Conservation (phyloP, 2,888 invertebrate genomes). For the Hecatera dysodea region DNA sequence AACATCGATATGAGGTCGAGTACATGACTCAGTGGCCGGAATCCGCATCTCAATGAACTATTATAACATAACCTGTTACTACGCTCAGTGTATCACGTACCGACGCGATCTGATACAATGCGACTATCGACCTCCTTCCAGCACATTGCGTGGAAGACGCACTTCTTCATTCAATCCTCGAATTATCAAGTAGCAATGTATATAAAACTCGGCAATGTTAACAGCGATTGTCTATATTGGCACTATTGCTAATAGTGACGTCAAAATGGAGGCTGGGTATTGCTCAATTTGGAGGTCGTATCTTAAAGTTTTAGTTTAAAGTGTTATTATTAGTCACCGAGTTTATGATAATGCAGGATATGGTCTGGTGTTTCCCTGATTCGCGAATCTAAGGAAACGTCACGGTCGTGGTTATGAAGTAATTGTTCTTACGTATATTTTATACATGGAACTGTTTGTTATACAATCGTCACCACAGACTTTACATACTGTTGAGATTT, state of each 20-base stretch:
- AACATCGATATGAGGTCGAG: slow-evolving; percentile 64
- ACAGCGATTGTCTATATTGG: slow-evolving; percentile 24
- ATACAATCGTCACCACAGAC: slow-evolving; percentile 20
- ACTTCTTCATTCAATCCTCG: neutral
- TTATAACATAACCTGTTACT: slow-evolving; percentile 76
- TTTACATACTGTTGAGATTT: slow-evolving; percentile 18
- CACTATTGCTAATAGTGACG: slow-evolving; percentile 67
- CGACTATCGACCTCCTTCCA: slow-evolving; percentile 2
- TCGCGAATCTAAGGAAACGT: slow-evolving; percentile 48
- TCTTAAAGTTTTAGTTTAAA: slow-evolving; percentile 49
- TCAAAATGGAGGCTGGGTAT: slow-evolving; percentile 71
- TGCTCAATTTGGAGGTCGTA: slow-evolving; percentile 71
- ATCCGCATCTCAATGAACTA: slow-evolving; percentile 75
- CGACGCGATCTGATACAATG: slow-evolving; percentile 30
- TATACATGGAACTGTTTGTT: slow-evolving; percentile 56
- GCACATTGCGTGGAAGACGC: slow-evolving; percentile 49
- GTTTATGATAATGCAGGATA: slow-evolving; percentile 59
- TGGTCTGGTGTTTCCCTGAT: slow-evolving; percentile 72
- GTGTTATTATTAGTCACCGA: slow-evolving; percentile 67
- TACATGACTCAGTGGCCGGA: slow-evolving; percentile 78
- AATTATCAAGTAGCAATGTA: slow-evolving; percentile 45
- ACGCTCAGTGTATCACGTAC: slow-evolving; percentile 66
- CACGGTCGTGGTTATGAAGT: slow-evolving; percentile 53
- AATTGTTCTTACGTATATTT: slow-evolving; percentile 45
- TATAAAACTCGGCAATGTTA: neutral